Base-by-base conservation (phyloP, 2,888 invertebrate species). In the Drosophila leonis region DNA sequence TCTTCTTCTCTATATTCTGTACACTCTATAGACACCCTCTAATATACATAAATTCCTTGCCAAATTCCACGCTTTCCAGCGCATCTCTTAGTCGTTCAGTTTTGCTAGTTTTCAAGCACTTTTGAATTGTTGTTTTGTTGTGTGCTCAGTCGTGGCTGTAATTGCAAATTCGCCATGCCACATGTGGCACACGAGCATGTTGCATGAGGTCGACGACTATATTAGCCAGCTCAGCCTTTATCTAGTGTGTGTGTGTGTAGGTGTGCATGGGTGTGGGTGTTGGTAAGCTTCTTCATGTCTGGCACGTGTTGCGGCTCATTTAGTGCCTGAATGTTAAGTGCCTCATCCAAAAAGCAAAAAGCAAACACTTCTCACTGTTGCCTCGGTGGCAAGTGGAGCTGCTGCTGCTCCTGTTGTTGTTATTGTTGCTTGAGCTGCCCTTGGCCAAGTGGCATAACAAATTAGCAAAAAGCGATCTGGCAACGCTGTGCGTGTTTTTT, bases 191-290 rank as follows among this genome's bases (percentile, higher is more conserved):
- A 35, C n/a, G 65, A 49, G 31, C 49, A 8, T 48, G 60, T 63
- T 55, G 69, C 72, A 70, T 63, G 85, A 82, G 83, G 82, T 83
- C 85, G 88, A 83, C 88, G 88, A 72, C 83, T 88, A 88, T 68
- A 88, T 88, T 74, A 84, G 59, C 79, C 67, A 13, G 33, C 37
- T 24, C 41, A 67, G 18, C 42, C 33, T 39, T 39, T 56, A 42
- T 15, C 44, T 24, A 24, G 20, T 13, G 42, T 20, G 33, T 60
- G n/a, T 35, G 15, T 35, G 24, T 35, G 24, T 13, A 41, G 12
- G 18, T 41, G 35, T 37, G 27, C 35, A 29, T 37, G 27, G 35
- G 41, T 46, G 31, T 33, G 56, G 48, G 41, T 20, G 48, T 35
- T 41, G 51, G 61, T n/a, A 67, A 61, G 65, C 61, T 72, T 69